Base-by-base conservation (phyloP, 2,888 invertebrate species). In the Chaetogeoica ovagalla region DNA sequence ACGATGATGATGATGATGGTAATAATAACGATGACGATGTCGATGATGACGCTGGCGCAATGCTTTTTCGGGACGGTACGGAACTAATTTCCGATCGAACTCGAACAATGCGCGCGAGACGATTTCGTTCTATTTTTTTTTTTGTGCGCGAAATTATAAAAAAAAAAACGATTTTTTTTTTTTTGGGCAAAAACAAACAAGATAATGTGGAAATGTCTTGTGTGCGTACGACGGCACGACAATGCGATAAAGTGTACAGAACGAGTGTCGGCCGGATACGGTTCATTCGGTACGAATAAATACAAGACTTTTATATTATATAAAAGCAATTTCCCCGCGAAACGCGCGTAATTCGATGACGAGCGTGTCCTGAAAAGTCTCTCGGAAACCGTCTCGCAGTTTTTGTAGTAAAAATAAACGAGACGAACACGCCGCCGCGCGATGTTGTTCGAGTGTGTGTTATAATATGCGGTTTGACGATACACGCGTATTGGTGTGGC, bases 31-130 rank as follows among this genome's bases (percentile, higher is more conserved):
- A 48, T 21, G 43, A 30, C 19, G 72, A n/a, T 13, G 19, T n/a
- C 9, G 39, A 30, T 15, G 62, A 52, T 23, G 65, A 39, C 11
- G 39, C n/a, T 43, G 43, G 43, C n/a, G 59, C n/a, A 39, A 23
- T 6, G 60, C 39, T 21, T 71, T 55, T 59, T 59, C 60, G 48
- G n/a, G 55, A 74, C 17, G 62, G 30, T 23, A 77, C 55, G 77
- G 77, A 79, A 79, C 77, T 55, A 79, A 79, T 79, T 70, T 55
- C 70, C 62, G 69, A 79, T 79, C 77, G 77, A 77, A 62, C 69
- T 52, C 69, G 17, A 63, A 79, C 77, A 79, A 79, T 79, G 30
- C 55, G 63, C 2, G 48, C 43, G 48, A 17, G 75, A 39, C n/a
- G 60, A 21, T 59, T 59, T 39, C 23, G 17, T 39, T 63, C 4